A percentile compares a stretch with the other conserved stretches of the same genome.
Evolutionary conservation across 2,113 vertebrate genomes (phyloP).

Genomic region (Ellobius talpinus): DNA sequence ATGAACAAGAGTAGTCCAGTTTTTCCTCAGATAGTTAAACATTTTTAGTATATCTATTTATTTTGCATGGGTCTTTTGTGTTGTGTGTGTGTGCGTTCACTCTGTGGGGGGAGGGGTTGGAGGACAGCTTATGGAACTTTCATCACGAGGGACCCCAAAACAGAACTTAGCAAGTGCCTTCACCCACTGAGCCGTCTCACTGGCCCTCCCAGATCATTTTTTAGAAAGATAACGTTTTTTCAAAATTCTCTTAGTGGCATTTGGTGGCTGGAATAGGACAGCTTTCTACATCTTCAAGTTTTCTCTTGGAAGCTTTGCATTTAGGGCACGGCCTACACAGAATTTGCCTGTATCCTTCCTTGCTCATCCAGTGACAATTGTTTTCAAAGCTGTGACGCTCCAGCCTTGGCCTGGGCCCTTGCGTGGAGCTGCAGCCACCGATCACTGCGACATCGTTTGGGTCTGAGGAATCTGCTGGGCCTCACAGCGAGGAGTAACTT

Average conservation of each 20-base stretch:
- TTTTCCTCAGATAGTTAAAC: background rate
- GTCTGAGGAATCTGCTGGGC: background rate
- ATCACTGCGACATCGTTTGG: rapidly evolving
- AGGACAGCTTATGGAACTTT: background rate
- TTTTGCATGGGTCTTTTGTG: background rate
- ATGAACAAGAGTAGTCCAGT: background rate
- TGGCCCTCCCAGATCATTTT: background rate
- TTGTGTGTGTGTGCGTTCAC: background rate
- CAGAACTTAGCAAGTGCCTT: background rate
- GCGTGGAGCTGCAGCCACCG: rapidly evolving
- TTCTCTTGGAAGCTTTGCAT: background rate
- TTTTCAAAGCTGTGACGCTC: slow-evolving; percentile 46
- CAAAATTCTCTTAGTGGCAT: background rate
- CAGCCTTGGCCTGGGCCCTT: background rate
- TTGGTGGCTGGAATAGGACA: background rate
- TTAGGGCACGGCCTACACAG: background rate
- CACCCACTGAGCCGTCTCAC: background rate
- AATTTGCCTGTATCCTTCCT: slow-evolving; percentile 9
- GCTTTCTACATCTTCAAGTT: background rate
- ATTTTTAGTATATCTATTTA: background rate
- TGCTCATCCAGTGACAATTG: background rate
- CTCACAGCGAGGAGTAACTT: slow-evolving; percentile 46
- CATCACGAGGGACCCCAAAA: background rate
- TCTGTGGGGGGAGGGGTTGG: too few species aligned
- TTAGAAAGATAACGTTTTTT: background rate